Evolutionary conservation across 2,888 invertebrate species (phyloP), one percentile per base, ranked within the genome.

Genomic region (Stenotaenia linearis): DNA sequence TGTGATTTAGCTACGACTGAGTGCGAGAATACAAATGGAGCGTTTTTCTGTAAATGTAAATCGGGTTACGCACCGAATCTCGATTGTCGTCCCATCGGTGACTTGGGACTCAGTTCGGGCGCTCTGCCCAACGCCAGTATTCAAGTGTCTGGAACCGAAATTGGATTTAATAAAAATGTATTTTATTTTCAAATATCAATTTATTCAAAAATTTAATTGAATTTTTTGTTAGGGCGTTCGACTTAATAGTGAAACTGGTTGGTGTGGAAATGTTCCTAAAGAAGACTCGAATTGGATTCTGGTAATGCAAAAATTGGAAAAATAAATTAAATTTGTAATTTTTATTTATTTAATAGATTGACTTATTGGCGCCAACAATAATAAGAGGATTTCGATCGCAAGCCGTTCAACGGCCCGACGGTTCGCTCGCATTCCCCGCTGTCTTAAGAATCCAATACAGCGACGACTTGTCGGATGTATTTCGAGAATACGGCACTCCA

Each of bases 71-170:
- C 92, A 0, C 92, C 95, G 5, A 94, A 93, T 79, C 90, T 94
- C 83, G 96, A 96, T 85, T 96, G 96, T 85, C 90, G 96, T 83
- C 95, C 96, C 0, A 93, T 96, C 40, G 93, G 93, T 5, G 96
- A 96, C 86, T 89, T 97, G 77, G 96, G 96, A 23, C 88, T 94
- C 25, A 92, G 92, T 76, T 95, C 94, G 85, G 95, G 95, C 37
- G 95, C 94, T 79, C 92, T 97, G 84, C 93, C 96, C 0, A 95
- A 96, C 84, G 94, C 94, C 82, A 93, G 95, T 35, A 94, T 97
- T 40, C 91, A 90, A 56, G 94, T 95, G 56, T 96, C 96, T 1
- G 89, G 91, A 78, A 91, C 92, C 78, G 96, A 96, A 88, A 88
- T 90, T 80, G 94, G 95, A 83, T 96, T 94, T 86, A 88, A 90